Percentiles rank a stretch among this genome's conserved stretches.
Evolutionary conservation across 2,797 vertebrate species (phyloP).

Genomic region (Aselliscus stoliczkanus): DNA sequence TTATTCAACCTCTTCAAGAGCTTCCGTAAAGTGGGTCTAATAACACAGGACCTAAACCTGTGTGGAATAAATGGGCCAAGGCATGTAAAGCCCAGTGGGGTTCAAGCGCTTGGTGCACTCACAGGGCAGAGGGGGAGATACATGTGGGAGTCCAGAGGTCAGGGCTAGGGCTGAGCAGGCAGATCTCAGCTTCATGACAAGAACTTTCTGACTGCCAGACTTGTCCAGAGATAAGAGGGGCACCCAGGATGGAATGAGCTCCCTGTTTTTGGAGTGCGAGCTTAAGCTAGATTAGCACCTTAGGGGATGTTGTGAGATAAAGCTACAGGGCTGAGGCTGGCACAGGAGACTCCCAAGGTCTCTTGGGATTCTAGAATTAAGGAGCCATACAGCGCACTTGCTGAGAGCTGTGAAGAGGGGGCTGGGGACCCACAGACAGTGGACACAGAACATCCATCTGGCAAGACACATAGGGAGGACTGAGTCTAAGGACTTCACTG

Average conservation of each 20-base stretch:
- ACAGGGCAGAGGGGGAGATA: not conserved
- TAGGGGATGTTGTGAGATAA: not conserved
- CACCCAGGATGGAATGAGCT: not conserved
- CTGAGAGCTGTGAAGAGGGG: not conserved
- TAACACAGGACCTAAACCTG: not conserved
- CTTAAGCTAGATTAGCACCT: not conserved
- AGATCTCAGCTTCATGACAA: not conserved
- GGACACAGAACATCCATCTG: not conserved
- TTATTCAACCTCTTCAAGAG: not conserved
- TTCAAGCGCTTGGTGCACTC: not conserved
- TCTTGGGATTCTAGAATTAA: not conserved
- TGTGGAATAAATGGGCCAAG: not conserved
- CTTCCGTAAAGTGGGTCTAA: not conserved
- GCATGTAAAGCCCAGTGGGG: not conserved
- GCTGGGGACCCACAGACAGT: not conserved
- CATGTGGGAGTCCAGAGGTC: not conserved
- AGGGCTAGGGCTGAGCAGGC: not conserved
- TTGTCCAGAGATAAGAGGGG: not conserved
- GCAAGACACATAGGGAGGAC: not conserved
- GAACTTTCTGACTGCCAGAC: not conserved
- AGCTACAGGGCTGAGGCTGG: not conserved
- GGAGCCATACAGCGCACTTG: not conserved
- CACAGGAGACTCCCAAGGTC: not conserved
- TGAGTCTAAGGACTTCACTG: not conserved
- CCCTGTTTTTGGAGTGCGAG: not conserved